Evolutionary conservation across 2,888 invertebrate species (phyloP), one percentile per base, ranked within the genome.

Genomic region (Leptopilina drosophilae): DNA sequence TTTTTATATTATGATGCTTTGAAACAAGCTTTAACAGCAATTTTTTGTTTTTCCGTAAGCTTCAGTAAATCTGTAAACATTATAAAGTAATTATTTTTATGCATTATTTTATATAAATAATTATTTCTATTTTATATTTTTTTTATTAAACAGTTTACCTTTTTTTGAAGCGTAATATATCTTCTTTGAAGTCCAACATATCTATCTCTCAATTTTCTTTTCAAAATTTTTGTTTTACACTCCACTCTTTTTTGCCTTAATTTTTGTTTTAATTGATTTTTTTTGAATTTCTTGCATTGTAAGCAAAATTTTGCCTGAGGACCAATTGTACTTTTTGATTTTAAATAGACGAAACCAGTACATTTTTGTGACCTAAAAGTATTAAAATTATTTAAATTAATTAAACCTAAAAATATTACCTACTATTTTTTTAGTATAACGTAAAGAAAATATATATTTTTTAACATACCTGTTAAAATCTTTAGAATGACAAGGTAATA

Each of bases 11-110:
- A 77, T 3, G 80, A 56, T 11, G 69, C 65, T 12, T 73, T 14
- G 11, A 82, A 77, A 40, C 78, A 82, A 3, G 73, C 40, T 53
- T 20, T 59, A 46, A 80, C 67, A 1, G 79, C 80, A 12, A 11
- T n/a, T 33, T 65, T 49, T 26, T 77, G 77, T 5, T 33, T 49
- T 33, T 77, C 46, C 1, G 77, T 66, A 7, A 77, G n/a, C 6
- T 4, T 11, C 7, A 3, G 15, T n/a, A 73, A 56, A 9, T 56
- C 56, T 56, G 56, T n/a, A 26, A 26, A 26, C 26, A 26, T 26
- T 26, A 26, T 26, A 2, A 26, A 26, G 26, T 26, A 26, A 26
- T 26, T 26, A 26, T 26, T 26, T 26, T 26, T 26, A 42, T 3
- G 1, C 8, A 42, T 42, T 42, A 7, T 42, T 42, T 26, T 26